Conservation (phyloP, 2,888 invertebrate species). For the Amorpha juglandis region DNA sequence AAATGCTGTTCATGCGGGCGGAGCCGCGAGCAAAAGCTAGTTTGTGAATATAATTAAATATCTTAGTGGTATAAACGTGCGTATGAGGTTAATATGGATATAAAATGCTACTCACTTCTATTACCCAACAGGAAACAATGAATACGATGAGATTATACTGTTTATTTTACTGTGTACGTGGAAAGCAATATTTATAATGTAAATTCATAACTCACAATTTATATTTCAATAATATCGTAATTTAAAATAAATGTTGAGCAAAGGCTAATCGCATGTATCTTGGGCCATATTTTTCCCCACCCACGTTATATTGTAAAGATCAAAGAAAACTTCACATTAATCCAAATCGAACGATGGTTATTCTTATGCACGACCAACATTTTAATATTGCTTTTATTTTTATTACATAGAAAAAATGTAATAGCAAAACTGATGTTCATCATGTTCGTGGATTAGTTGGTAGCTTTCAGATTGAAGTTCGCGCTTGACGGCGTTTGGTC, state of each 20-base stretch:
- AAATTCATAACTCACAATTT: not conserved
- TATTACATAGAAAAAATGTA: not conserved
- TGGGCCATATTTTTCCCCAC: conserved; percentile 3
- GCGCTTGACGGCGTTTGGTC: too few species aligned
- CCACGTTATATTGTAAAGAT: conserved; percentile 19
- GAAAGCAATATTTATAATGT: not conserved
- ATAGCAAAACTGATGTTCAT: not conserved
- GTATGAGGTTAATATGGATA: too few species aligned
- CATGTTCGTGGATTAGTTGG: too few species aligned
- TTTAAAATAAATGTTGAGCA: not conserved
- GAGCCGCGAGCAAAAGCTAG: too few species aligned
- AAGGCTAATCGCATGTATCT: conserved; percentile 6
- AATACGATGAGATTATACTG: not conserved
- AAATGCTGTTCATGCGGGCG: too few species aligned
- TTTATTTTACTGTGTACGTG: not conserved
- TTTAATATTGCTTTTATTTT: conserved; percentile 10
- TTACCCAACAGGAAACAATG: too few species aligned
- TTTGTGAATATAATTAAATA: too few species aligned
- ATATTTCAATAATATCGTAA: not conserved
- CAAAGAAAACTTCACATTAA: conserved; percentile 19
- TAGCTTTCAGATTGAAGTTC: too few species aligned
- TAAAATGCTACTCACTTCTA: too few species aligned
- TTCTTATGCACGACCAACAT: conserved; percentile 8
- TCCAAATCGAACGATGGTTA: conserved; percentile 15
- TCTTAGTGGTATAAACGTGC: too few species aligned